A percentile compares a stretch with the other conserved stretches of the same genome.
phyloP scores from a whole-genome alignment of 2,113 vertebrate genomes.

The Grantiella picta region DNA sequence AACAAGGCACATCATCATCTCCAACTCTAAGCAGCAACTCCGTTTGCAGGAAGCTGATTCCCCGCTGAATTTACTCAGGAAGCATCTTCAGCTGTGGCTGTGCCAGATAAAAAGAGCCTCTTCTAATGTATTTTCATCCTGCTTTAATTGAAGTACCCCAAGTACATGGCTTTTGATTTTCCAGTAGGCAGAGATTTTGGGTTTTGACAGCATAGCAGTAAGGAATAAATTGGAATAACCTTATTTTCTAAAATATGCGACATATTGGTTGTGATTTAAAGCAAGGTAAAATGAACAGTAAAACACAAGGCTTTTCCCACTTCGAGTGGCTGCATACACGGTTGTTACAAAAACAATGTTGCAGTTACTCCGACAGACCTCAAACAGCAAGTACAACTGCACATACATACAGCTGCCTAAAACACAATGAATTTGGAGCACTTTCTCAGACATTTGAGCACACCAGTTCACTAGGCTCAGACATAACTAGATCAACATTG shows the following conservation, averaged over 20 bases:
- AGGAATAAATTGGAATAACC: neutral
- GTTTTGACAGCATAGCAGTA: neutral
- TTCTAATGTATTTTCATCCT: neutral
- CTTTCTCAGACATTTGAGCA: conserved; percentile 82
- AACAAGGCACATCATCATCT: fast-evolving
- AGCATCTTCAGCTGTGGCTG: neutral
- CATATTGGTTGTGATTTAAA: neutral
- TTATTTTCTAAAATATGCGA: neutral
- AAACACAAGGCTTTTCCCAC: neutral
- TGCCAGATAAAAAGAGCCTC: neutral
- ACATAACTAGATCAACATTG: conserved; percentile 55
- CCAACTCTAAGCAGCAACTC: neutral
- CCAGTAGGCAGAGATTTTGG: neutral
- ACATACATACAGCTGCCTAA: fast-evolving
- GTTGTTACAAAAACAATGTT: fast-evolving
- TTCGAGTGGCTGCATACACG: fast-evolving
- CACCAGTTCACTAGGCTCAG: conserved; percentile 77
- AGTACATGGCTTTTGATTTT: neutral
- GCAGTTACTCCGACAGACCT: fast-evolving
- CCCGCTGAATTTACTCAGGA: neutral
- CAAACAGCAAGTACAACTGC: neutral
- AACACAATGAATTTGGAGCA: fast-evolving
- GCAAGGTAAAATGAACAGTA: neutral
- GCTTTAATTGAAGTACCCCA: neutral
- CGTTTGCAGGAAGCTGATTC: neutral